These are phyloP conservation scores for Eumaeus atala DNA, from an alignment of 1,140 invertebrate genomes.

Conservation along the genomic window DNA sequence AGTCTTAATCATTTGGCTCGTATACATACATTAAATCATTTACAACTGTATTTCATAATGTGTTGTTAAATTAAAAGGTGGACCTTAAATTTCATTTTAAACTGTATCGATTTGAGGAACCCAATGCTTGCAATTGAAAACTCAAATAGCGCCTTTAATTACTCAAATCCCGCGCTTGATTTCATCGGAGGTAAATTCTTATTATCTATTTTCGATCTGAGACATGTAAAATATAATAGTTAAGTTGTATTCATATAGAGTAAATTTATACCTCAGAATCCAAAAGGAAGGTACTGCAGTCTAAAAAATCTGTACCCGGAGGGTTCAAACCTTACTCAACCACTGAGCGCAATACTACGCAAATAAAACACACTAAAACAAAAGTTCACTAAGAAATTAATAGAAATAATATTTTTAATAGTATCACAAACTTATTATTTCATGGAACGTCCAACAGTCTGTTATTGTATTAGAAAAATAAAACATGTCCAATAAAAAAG, in stretches of 20 bases:
- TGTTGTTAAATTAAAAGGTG: no score
- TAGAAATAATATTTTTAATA: constrained; percentile 31
- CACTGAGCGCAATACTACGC: constrained; percentile 54
- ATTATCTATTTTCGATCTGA: no score
- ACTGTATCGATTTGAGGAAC: no score
- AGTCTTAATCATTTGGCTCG: no score
- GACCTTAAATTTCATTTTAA: no score
- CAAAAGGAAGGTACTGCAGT: constrained; percentile 14
- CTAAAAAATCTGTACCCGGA: constrained; percentile 37
- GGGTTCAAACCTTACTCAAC: constrained; percentile 60
- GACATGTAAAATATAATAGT: no score
- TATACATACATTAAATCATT: no score
- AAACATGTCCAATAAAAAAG: constrained; percentile 51
- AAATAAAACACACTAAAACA: constrained; percentile 53
- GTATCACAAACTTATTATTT: constrained; percentile 54
- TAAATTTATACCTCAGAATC: constrained; percentile 21
- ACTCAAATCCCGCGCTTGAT: no score
- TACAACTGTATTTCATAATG: no score
- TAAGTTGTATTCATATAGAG: neutral
- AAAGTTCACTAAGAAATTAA: constrained; percentile 38
- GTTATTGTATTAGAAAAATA: constrained; percentile 47
- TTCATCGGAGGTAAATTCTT: no score
- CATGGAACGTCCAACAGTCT: constrained; percentile 54
- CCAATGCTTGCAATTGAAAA: no score
- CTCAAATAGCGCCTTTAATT: no score